These are phyloP conservation scores for Neomonachus schauinslandi DNA, from an alignment of 2,113 vertebrate species.

Conservation along the genomic window DNA sequence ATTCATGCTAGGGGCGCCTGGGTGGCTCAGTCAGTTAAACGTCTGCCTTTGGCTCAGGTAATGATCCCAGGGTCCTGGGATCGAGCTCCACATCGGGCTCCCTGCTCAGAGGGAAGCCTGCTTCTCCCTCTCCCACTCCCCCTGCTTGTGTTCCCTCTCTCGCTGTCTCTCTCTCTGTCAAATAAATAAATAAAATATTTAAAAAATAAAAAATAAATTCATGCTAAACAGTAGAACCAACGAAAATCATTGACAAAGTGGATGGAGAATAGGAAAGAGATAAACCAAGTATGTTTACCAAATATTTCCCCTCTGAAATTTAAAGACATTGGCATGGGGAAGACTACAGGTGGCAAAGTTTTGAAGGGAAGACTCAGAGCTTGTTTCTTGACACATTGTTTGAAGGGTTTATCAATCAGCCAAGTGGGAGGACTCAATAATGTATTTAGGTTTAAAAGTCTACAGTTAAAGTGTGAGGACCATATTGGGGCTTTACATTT, in stretches of 20 bases:
- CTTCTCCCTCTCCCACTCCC: no score
- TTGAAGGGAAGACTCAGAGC: background rate
- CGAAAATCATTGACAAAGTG: background rate
- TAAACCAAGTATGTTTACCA: background rate
- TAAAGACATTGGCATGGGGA: background rate
- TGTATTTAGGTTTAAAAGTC: background rate
- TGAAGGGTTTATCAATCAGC: background rate
- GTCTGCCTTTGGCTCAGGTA: no score
- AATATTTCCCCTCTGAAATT: background rate
- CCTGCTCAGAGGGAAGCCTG: no score
- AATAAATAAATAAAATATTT: no score
- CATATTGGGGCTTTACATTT: background rate
- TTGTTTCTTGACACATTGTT: background rate
- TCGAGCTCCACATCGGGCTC: no score
- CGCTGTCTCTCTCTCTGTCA: no score
- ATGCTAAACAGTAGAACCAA: background rate
- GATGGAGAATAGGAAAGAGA: background rate
- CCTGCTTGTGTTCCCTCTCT: no score
- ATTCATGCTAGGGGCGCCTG: background rate
- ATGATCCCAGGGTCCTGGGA: no score
- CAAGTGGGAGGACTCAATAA: background rate
- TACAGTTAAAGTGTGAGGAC: background rate
- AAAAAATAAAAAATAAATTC: background rate
- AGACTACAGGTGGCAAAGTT: background rate
- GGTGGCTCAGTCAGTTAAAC: no score